Conservation (phyloP, 2,797 vertebrate genomes). For the Xiphophorus birchmanni region DNA sequence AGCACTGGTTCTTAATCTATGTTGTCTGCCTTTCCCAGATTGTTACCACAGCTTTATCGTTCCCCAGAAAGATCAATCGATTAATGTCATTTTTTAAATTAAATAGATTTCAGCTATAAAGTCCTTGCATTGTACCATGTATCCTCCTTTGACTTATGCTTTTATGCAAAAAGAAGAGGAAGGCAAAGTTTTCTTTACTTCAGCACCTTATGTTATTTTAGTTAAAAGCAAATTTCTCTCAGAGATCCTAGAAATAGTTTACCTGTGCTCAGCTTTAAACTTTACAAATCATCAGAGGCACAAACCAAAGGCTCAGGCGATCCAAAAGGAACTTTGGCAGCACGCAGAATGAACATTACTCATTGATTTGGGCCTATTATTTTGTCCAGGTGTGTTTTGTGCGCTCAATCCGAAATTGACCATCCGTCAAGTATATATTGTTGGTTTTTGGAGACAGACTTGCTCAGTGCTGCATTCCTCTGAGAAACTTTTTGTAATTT, state of each 20-base stretch:
- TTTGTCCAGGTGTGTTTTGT: not conserved
- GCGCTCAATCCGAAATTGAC: not conserved
- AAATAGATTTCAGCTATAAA: not conserved
- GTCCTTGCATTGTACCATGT: not conserved
- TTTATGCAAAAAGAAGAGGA: not conserved
- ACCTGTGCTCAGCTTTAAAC: not conserved
- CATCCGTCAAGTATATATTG: not conserved
- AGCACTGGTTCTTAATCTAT: not conserved
- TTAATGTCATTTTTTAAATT: not conserved
- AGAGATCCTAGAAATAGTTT: not conserved
- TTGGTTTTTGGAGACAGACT: not conserved
- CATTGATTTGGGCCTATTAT: not conserved
- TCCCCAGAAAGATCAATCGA: not conserved
- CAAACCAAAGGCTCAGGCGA: not conserved
- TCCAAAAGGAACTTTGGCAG: not conserved
- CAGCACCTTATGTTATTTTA: not conserved
- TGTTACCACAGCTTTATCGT: not conserved
- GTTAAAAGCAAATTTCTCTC: not conserved
- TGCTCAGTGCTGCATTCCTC: not conserved
- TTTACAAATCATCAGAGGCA: not conserved
- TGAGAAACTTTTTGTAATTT: not conserved
- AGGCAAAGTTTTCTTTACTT: not conserved
- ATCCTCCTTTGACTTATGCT: not conserved
- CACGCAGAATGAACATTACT: not conserved
- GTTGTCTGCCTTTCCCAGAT: not conserved